Evolutionary conservation across 2,797 vertebrate species (phyloP).

Genomic region (Cirrhinus mrigala): DNA sequence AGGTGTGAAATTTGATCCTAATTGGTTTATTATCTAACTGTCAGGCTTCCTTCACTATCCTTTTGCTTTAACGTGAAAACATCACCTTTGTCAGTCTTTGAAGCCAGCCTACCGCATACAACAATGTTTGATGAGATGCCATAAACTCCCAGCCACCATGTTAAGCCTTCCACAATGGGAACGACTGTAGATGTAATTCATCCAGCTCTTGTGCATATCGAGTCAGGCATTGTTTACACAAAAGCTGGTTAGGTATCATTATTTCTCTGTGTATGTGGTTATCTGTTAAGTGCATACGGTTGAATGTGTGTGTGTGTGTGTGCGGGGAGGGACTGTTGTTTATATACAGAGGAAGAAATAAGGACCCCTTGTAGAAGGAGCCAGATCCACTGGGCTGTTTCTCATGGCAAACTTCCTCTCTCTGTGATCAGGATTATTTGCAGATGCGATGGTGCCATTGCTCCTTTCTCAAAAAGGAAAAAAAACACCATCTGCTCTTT

Average conservation of each 20-base stretch:
- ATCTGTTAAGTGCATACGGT: constrained; percentile 49
- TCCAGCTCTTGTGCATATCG: constrained; percentile 58
- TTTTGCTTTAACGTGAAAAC: not conserved
- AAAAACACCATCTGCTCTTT: constrained; percentile 65
- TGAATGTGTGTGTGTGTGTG: constrained; percentile 57
- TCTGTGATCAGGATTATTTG: constrained; percentile 62
- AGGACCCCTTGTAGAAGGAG: constrained; percentile 51
- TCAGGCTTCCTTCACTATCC: constrained; percentile 36
- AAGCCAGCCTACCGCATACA: constrained; percentile 41
- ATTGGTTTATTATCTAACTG: constrained; percentile 55
- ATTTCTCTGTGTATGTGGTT: constrained; percentile 68
- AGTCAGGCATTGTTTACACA: constrained; percentile 77
- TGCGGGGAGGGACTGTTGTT: constrained; percentile 63
- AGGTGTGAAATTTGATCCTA: constrained; percentile 64
- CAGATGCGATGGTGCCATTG: constrained; percentile 61
- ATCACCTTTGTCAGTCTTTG: constrained; percentile 8
- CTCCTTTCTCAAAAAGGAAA: constrained; percentile 47
- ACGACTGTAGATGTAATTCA: constrained; percentile 48
- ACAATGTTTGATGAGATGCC: constrained; percentile 50
- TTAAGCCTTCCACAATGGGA: constrained; percentile 49
- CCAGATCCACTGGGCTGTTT: constrained; percentile 50
- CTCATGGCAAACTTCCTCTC: constrained; percentile 55
- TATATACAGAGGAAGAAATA: constrained; percentile 62
- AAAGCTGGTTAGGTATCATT: constrained; percentile 79
- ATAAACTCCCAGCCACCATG: constrained; percentile 50